These are phyloP conservation scores for Cerastis leucographa DNA, from an alignment of 2,888 invertebrate genomes.

Conservation along the genomic window DNA sequence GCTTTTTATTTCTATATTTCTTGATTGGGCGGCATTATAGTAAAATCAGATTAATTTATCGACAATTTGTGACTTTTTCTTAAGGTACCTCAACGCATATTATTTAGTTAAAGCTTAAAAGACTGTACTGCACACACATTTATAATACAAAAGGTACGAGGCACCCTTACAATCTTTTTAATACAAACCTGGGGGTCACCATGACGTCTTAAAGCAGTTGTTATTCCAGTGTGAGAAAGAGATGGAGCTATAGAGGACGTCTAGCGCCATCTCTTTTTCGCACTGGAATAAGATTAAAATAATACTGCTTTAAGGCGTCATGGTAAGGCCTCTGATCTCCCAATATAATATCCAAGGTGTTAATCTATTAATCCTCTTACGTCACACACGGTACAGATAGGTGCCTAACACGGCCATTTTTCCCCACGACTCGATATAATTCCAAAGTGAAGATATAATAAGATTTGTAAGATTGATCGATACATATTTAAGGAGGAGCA, in stretches of 20 bases:
- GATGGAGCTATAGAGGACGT: too few species aligned
- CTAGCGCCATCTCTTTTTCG: too few species aligned
- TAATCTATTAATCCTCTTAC: conserved; percentile 15
- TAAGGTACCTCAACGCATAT: neutral
- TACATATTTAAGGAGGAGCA: conserved; percentile 72
- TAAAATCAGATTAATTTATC: neutral
- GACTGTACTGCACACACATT: neutral
- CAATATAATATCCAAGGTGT: conserved; percentile 12
- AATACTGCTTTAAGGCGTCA: too few species aligned
- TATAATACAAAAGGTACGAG: neutral
- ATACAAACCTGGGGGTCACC: conserved; percentile 11
- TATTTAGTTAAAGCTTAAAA: conserved; percentile 1
- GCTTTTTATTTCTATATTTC: neutral
- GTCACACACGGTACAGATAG: neutral
- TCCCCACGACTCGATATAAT: conserved; percentile 20
- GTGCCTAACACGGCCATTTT: conserved; percentile 10
- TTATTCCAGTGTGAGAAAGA: too few species aligned
- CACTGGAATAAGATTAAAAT: too few species aligned
- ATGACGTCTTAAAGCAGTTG: too few species aligned
- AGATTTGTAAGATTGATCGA: conserved; percentile 55
- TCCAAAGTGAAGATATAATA: conserved; percentile 34
- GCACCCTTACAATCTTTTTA: neutral
- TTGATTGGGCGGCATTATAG: neutral
- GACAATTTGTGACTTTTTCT: neutral
- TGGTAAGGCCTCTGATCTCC: neutral